Evolutionary conservation across 2,888 invertebrate genomes (phyloP), one percentile per base, ranked within the genome.

Genomic region (Cabera pusaria): DNA sequence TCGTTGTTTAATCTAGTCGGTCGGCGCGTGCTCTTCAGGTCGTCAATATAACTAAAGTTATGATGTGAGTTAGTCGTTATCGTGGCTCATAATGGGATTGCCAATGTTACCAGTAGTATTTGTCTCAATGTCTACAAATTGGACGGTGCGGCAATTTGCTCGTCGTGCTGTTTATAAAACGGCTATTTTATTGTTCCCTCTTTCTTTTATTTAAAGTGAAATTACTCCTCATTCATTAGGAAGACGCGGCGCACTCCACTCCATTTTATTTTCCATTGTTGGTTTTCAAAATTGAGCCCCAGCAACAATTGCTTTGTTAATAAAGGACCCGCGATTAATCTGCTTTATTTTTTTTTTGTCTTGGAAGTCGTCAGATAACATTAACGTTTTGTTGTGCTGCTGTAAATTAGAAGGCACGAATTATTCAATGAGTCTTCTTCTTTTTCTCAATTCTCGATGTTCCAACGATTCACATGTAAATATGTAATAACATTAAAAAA

Each of bases 181-280:
- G 74, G 73, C 72, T 73, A 81, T 80, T 81, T 80, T 83, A 84
- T 85, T 83, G 81, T 82, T 74, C 77, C 65, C 73, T 69, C 77
- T 75, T 73, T 69, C 77, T 75, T 83, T 85, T 85, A 81, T 82
- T 83, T 83, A 79, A 35, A 78, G 77, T 81, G 74, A 82, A 83
- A 84, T 85, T 84, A 80, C 80, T 79, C 73, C 79, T 77, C 83
- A 83, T 85, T 86, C 82, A 86, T 85, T 83, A 83, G 77, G 72
- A 69, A 73, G 70, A 75, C 72, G 80, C 68, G 62, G 76, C 73
- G 72, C 70, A 73, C 75, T 81, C 72, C 56, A 73, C 64, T 78
- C 68, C 72, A 74, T 78, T 83, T 85, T 81, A 81, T 81, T 77
- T 81, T 75, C 76, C 82, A 84, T 84, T 85, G 85, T 83, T 84